phyloP scores from a whole-genome alignment of 2,888 invertebrate genomes.

The Diogma glabrata region DNA sequence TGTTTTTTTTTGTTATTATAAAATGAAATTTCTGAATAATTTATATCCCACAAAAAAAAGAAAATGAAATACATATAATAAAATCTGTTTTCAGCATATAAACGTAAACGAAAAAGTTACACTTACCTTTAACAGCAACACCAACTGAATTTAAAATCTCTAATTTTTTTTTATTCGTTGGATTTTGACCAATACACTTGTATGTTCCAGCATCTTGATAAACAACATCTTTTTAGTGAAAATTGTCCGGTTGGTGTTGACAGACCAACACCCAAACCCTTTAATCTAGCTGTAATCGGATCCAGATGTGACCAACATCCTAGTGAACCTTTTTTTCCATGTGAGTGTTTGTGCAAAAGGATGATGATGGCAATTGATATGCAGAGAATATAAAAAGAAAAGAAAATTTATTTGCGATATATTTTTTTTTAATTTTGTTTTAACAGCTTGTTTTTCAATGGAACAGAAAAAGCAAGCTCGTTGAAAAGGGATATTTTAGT shows the following conservation, averaged over 20 bases:
- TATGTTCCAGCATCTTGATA: conserved; percentile 69
- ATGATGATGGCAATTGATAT: too few relatives aligned
- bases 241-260: conserved; percentile 45
- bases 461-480: too few relatives aligned
- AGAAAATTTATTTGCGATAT: neutral
- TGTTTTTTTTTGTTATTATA: too few relatives aligned
- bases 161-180: conserved; percentile 38
- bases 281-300: conserved; percentile 40
- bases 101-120: too few relatives aligned
- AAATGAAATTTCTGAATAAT: too few relatives aligned
- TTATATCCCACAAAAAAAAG: too few relatives aligned
- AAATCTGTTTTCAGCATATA: too few relatives aligned
- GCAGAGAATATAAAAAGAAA: neutral
- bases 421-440: neutral
- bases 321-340: conserved; percentile 42
- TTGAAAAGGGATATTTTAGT: too few relatives aligned
- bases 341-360: too few relatives aligned
- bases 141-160: conserved; percentile 43
- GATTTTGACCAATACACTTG: conserved; percentile 49
- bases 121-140: conserved; percentile 44
- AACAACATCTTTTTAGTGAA: conserved; percentile 53
- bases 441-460: neutral
- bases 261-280: conserved; percentile 45
- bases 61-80: too few relatives aligned
- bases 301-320: conserved; percentile 52